phyloP scores from a whole-genome alignment of 2,888 invertebrate species.

The Xestia rhomboidea region DNA sequence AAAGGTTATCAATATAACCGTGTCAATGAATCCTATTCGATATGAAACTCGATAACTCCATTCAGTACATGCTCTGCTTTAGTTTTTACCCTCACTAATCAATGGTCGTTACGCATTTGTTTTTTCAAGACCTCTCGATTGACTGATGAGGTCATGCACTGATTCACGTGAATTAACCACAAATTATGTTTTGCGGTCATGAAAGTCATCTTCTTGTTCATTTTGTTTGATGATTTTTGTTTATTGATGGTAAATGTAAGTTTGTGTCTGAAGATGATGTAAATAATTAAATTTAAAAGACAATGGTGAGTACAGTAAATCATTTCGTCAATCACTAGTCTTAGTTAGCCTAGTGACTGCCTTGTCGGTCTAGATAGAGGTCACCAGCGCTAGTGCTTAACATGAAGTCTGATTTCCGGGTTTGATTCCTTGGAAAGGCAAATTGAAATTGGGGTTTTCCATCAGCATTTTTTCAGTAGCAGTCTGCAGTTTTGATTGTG shows the following conservation, averaged over 20 bases:
- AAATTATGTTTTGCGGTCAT: constrained; percentile 59
- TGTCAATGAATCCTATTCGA: constrained; percentile 66
- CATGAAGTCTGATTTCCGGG: background rate
- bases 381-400: background rate
- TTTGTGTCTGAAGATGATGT: constrained; percentile 60
- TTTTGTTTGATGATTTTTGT: constrained; percentile 20
- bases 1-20: constrained; percentile 70
- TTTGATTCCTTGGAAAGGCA: background rate
- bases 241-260: constrained; percentile 29
- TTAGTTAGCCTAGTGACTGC: background rate
- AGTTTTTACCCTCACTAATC: constrained; percentile 68
- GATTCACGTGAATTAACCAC: constrained; percentile 62
- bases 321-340: constrained; percentile 25
- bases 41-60: constrained; percentile 60
- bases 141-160: constrained; percentile 73
- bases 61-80: constrained; percentile 68
- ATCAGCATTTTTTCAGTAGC: background rate
- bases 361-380: background rate
- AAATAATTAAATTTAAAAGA: constrained; percentile 28
- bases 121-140: constrained; percentile 69
- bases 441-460: background rate
- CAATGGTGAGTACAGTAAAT: constrained; percentile 14
- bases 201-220: constrained; percentile 29
- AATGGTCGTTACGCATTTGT: constrained; percentile 72
- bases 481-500: background rate